phyloP scores from a whole-genome alignment of 1,140 invertebrate species.

The Tigriopus japonicus region DNA sequence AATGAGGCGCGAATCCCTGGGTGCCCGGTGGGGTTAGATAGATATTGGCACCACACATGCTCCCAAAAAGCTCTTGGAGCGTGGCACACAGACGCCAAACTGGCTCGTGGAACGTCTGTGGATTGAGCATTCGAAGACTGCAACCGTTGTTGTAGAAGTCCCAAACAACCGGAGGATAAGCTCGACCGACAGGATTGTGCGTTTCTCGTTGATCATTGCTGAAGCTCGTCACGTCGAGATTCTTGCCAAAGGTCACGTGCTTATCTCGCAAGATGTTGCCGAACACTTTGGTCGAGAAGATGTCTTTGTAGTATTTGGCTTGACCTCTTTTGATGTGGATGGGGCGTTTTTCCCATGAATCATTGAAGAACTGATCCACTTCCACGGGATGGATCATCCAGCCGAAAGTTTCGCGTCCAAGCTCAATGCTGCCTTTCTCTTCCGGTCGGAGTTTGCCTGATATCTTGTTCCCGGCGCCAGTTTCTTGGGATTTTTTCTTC shows the following conservation, averaged over 20 bases:
- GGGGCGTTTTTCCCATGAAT: slow-evolving; percentile 60
- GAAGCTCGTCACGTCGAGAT: slow-evolving; percentile 79
- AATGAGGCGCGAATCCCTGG: slow-evolving; percentile 95
- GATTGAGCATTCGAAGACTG: slow-evolving; percentile 77
- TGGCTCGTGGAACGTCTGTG: slow-evolving; percentile 57
- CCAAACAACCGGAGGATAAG: slow-evolving; percentile 59
- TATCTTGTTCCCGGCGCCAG: too few relatives aligned
- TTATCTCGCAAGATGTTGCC: slow-evolving; percentile 50
- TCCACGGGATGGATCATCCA: slow-evolving; percentile 15
- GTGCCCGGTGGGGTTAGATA: slow-evolving; percentile 86
- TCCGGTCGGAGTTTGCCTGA: too few relatives aligned
- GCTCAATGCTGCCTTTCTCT: not conserved
- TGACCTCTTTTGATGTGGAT: slow-evolving; percentile 45
- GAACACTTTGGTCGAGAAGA: slow-evolving; percentile 52
- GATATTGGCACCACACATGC: slow-evolving; percentile 22
- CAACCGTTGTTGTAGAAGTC: slow-evolving; percentile 76
- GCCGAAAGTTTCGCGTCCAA: slow-evolving; percentile 5
- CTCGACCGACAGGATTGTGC: slow-evolving; percentile 48
- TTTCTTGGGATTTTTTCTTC: too few relatives aligned
- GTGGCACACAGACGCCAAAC: slow-evolving; percentile 42
- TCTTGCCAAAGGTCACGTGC: slow-evolving; percentile 52
- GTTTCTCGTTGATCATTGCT: slow-evolving; percentile 55
- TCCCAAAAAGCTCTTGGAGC: slow-evolving; percentile 77
- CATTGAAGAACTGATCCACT: slow-evolving; percentile 20
- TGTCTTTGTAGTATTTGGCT: slow-evolving; percentile 37